Conservation (phyloP, 2,113 vertebrate genomes). For the Sinocyclocheilus anshuiensis region DNA sequence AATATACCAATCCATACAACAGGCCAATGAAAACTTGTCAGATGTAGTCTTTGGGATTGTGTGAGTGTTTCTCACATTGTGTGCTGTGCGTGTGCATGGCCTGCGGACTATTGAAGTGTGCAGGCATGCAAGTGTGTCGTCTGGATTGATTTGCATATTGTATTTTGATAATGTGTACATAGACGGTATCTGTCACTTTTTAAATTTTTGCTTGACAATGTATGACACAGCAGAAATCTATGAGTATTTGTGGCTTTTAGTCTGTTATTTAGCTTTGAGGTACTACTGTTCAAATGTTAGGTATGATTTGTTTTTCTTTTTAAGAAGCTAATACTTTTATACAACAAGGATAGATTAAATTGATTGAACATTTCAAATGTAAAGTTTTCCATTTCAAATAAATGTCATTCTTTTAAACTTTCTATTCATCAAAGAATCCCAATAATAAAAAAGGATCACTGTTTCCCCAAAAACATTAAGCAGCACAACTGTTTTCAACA, state of each 20-base stretch:
- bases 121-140: neutral
- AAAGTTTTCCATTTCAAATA: no score
- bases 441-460: no score
- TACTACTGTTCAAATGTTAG: neutral
- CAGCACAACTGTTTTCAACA: no score
- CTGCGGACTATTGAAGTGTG: neutral
- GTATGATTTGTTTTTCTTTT: neutral
- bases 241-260: neutral
- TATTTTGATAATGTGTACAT: neutral
- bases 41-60: neutral
- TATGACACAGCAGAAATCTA: neutral
- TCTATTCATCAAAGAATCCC: no score
- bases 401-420: no score
- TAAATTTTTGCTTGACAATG: neutral
- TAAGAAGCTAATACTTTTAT: neutral
- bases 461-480: no score
- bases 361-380: no score
- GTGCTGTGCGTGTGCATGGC: conserved; percentile 2
- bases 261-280: neutral
- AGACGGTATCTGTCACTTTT: neutral
- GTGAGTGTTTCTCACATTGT: conserved; percentile 14
- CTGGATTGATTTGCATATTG: neutral
- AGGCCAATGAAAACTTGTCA: conserved; percentile 43
- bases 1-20: conserved; percentile 54
- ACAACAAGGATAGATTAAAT: neutral